Evolutionary conservation across 2,113 vertebrate genomes (phyloP), one percentile per base, ranked within the genome.

Genomic region (Galbula dea): DNA sequence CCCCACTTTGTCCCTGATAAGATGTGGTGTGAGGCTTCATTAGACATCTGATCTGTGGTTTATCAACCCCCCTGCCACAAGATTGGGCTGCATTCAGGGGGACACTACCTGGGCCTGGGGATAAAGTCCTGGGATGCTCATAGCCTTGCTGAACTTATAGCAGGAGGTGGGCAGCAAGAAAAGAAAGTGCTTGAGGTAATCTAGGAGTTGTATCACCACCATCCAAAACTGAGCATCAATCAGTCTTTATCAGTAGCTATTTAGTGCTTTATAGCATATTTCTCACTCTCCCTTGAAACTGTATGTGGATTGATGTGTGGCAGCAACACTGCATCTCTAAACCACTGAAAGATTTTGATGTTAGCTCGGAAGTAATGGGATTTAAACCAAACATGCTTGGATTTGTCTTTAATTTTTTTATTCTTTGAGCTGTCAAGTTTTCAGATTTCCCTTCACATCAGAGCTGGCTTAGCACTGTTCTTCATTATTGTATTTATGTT

Each of bases 81-180:
- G 75, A 12, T 10, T 52, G 46, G 65, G 26, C 0, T 34, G 52
- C 23, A 58, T 48, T 52, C n/a, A 32, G n/a, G 45, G 26, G 43
- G 27, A 36, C 1, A 3, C 0, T 9, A 1, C 48, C 69, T 27
- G 29, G 26, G 49, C 41, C 6, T 11, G 52, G 26, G 34, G 11
- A 4, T 18, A 0, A 26, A n/a, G 16, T 7, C 48, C 61, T 7
- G 7, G 26, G 43, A 7, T 62, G 59, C 37, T 76, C 24, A 3
- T 18, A 43, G 66, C 36, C 51, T 75, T 26, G 27, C 73, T 85
- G 79, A 39, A 26, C 57, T 34, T 11, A 0, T 1, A 63, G 55
- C 62, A 6, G 68, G 66, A 62, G 46, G 32, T 19, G 36, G 34
- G 34, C 46, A 76, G 86, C n/a, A 34, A 63, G 49, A 69, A 37